Conservation (phyloP, 2,797 vertebrate genomes). For the Calcarius lapponicus region DNA sequence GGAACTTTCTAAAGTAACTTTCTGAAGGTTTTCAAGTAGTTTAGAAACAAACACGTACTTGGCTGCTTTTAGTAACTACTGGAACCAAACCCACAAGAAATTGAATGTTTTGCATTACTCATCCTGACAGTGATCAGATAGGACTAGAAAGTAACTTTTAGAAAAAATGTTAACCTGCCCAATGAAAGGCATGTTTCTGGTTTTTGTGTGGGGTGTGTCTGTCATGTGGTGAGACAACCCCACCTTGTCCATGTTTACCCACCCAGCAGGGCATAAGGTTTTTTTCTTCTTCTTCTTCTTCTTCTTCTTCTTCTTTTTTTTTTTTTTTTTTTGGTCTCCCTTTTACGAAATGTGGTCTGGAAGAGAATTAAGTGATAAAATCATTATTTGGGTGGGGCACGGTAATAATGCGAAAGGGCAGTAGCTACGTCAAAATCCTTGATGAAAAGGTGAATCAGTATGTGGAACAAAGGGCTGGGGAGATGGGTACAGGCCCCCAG, state of each 20-base stretch:
- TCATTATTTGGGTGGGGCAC: constrained; percentile 78
- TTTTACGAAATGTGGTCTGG: constrained; percentile 51
- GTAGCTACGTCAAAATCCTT: constrained; percentile 70
- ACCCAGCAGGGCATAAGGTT: background rate
- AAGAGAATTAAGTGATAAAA: constrained; percentile 74
- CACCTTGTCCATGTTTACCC: constrained; percentile 51
- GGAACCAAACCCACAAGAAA: constrained; percentile 45
- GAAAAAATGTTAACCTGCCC: constrained; percentile 56
- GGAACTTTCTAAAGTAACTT: constrained; percentile 28
- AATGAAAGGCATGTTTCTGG: constrained; percentile 52
- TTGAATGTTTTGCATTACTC: constrained; percentile 60
- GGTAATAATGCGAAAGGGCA: constrained; percentile 66
- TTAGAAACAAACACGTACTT: constrained; percentile 64
- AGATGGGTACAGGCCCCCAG: background rate
- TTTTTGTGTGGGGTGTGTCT: constrained; percentile 48
- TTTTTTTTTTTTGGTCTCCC: background rate
- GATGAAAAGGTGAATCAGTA: constrained; percentile 77
- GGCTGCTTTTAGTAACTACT: constrained; percentile 59
- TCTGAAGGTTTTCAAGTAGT: constrained; percentile 47
- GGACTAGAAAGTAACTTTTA: constrained; percentile 50
- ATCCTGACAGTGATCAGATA: constrained; percentile 52
- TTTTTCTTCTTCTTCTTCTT: background rate
- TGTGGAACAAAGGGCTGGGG: constrained; percentile 60
- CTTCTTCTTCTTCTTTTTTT: too few relatives aligned
- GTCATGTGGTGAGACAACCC: constrained; percentile 50